Percentiles rank a stretch among this genome's conserved stretches.
phyloP scores from a whole-genome alignment of 2,797 vertebrate species.

The Fratercula arctica region DNA sequence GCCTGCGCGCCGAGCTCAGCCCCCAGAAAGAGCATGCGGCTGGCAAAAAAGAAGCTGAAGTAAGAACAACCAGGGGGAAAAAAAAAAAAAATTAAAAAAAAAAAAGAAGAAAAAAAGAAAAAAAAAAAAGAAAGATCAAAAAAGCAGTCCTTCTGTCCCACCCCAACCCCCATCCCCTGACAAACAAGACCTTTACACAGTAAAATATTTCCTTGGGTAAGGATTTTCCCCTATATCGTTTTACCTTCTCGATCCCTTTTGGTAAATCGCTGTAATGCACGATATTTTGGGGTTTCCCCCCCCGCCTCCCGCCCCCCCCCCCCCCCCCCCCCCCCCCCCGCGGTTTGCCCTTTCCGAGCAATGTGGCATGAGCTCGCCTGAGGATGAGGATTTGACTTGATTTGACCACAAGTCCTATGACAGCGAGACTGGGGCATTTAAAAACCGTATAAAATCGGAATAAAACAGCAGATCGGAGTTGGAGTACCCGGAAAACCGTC shows the following conservation, averaged over 20 bases:
- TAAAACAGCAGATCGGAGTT: neutral
- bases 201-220: neutral
- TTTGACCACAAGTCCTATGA: neutral
- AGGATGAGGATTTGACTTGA: neutral
- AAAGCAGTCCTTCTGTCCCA: rapidly evolving
- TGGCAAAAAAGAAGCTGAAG: neutral
- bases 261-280: neutral
- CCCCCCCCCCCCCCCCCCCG: neutral
- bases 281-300: too few relatives aligned
- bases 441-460: neutral
- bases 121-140: rapidly evolving
- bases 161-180: rapidly evolving
- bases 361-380: neutral
- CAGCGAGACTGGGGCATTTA: neutral
- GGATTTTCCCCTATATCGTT: neutral
- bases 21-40: neutral
- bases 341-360: neutral
- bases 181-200: neutral
- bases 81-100: too few relatives aligned
- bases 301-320: too few relatives aligned
- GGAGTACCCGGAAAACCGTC: neutral
- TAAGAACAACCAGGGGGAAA: rapidly evolving
- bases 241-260: neutral
- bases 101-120: too few relatives aligned
- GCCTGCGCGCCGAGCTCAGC: neutral